Evolutionary conservation across 2,888 invertebrate species (phyloP).

Genomic region (Micoletzkya japonica): DNA sequence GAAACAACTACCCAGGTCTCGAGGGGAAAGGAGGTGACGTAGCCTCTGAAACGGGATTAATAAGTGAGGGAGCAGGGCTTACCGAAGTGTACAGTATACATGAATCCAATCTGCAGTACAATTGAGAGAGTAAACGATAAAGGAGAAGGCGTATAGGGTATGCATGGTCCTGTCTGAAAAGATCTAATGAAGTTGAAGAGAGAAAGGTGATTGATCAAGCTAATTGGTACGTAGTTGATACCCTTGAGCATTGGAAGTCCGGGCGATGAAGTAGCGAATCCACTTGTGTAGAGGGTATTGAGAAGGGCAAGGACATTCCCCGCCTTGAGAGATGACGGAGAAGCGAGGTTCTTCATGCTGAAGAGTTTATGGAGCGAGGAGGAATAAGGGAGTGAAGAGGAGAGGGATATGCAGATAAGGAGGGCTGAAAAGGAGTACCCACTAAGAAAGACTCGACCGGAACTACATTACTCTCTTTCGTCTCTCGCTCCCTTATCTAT

Average conservation of each 20-base stretch:
- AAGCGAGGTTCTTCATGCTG: conserved; percentile 17
- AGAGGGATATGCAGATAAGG: no score
- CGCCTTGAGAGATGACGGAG: conserved; percentile 27
- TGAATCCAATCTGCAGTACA: conserved; percentile 61
- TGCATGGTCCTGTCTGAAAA: conserved; percentile 56
- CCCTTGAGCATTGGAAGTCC: conserved; percentile 53
- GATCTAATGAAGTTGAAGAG: neutral
- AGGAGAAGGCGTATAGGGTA: conserved; percentile 61
- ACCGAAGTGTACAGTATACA: conserved; percentile 53
- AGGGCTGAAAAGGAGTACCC: conserved; percentile 5
- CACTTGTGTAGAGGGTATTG: conserved; percentile 60
- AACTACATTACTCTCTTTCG: neutral
- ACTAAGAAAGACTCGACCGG: neutral
- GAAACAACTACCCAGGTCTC: conserved; percentile 53
- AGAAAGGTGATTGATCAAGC: neutral
- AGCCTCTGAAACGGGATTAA: conserved; percentile 41
- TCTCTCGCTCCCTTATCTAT: neutral
- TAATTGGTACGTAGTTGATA: neutral
- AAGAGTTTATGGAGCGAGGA: neutral
- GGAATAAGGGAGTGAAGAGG: neutral
- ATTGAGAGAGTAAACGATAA: conserved; percentile 58
- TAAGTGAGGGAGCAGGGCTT: neutral
- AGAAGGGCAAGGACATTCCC: conserved; percentile 57
- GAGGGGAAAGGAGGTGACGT: conserved; percentile 58
- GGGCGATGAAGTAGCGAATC: conserved; percentile 57